Evolutionary conservation across 1,140 invertebrate genomes (phyloP), one percentile per base, ranked within the genome.

Genomic region (Planococcus citri): DNA sequence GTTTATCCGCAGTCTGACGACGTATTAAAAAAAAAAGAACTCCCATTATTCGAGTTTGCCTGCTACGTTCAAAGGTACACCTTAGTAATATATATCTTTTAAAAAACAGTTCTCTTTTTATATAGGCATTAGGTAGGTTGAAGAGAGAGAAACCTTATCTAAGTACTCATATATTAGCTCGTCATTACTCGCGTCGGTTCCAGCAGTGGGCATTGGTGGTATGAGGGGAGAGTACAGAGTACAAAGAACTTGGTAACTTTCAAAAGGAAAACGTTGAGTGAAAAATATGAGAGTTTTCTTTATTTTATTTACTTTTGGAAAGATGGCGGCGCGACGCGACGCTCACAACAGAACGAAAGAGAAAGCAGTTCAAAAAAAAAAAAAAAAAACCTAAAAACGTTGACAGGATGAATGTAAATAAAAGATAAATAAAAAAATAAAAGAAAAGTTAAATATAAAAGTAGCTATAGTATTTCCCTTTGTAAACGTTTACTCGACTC

Each of bases 361-460:
- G n/a, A n/a, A n/a, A n/a, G n/a, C n/a, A n/a, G n/a, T n/a, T n/a
- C n/a, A 33, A 33, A 33, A 12, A 33, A 33, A 33, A 33, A 33
- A 12, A 33, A 33, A 33, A 33, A 33, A 33, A 33, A 33, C 3
- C 29, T 12, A 9, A 51, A 51, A 51, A 51, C 41, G 41, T 51
- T 51, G 41, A 51, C 41, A 51, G 41, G 41, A 51, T 51, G n/a
- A 51, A 51, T 51, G 41, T 51, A 51, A 51, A 51, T 51, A 51
- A 51, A 51, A 51, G 41, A 51, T 51, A 51, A 51, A 51, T 51
- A 51, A 51, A 51, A 51, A 51, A 51, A 51, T 17, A 51, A 17
- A 51, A 51, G 41, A 51, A 51, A 51, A 51, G 41, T 51, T 51
- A 51, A 51, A 51, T 51, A 51, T 51, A 51, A 51, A 51, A 51